phyloP scores from a whole-genome alignment of 2,113 vertebrate species.

The Saguinus midas region DNA sequence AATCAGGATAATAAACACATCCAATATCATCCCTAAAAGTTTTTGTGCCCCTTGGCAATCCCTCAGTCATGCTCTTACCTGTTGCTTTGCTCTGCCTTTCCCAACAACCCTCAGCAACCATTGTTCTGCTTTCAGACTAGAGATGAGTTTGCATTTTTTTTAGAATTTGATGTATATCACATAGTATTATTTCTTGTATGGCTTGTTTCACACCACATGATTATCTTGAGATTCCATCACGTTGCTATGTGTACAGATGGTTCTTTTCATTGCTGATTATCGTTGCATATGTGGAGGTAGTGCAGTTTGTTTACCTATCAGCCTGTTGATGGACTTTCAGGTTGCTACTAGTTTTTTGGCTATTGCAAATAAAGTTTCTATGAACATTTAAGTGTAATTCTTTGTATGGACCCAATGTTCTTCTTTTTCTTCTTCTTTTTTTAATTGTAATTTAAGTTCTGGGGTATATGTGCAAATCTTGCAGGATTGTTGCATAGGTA shows the following conservation, averaged over 20 bases:
- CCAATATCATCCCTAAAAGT: neutral
- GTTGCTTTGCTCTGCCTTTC: neutral
- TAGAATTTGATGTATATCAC: neutral
- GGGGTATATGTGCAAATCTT: too few species aligned
- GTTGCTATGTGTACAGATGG: neutral
- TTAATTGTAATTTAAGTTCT: too few species aligned
- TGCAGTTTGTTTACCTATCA: neutral
- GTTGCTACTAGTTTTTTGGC: neutral
- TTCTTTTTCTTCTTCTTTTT: neutral
- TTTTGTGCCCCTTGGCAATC: neutral
- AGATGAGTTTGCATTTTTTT: neutral
- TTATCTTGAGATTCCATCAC: neutral
- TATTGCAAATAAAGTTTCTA: neutral
- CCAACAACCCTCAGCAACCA: neutral
- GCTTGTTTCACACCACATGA: neutral
- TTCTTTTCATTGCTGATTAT: neutral
- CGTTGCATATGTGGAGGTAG: neutral
- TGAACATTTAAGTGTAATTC: neutral
- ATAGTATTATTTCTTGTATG: neutral
- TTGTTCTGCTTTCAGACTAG: neutral
- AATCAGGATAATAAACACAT: neutral
- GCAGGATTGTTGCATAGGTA: too few species aligned
- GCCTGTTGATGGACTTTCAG: neutral
- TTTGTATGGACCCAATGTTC: neutral
- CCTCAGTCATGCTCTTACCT: neutral